Percentiles rank a stretch among this genome's conserved stretches.
Conservation (phyloP, 2,113 vertebrate species). For the Gavialis gangeticus region DNA sequence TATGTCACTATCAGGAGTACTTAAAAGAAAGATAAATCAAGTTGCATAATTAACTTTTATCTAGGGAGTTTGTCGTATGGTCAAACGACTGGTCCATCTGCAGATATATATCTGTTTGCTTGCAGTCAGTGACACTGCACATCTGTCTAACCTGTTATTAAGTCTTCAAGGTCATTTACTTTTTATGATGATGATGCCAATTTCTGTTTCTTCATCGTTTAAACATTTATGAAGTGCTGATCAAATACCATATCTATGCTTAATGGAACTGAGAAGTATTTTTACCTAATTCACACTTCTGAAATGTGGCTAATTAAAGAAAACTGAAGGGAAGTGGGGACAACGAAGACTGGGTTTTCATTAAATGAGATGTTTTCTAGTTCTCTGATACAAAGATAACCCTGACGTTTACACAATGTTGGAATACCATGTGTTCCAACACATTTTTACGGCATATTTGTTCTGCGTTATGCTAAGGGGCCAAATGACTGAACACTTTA, state of each 20-base stretch:
- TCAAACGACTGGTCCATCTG: neutral
- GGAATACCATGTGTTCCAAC: neutral
- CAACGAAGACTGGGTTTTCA: neutral
- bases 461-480: neutral
- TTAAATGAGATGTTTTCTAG: neutral
- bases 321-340: neutral
- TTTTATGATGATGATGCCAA: neutral
- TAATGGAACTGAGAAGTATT: no score
- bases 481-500: neutral
- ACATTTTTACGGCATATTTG: neutral
- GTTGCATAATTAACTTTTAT: neutral
- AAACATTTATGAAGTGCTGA: no score
- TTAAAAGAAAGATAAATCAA: no score
- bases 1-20: neutral
- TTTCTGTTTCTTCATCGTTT: neutral
- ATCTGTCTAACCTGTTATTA: neutral
- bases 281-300: no score
- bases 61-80: neutral
- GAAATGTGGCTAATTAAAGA: no score
- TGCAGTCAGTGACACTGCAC: no score
- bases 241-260: no score
- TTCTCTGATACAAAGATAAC: neutral
- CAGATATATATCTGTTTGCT: fast-evolving
- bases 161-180: neutral
- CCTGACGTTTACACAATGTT: no score